Conservation (phyloP, 2,888 invertebrate species). For the Rhaphigaster nebulosa region DNA sequence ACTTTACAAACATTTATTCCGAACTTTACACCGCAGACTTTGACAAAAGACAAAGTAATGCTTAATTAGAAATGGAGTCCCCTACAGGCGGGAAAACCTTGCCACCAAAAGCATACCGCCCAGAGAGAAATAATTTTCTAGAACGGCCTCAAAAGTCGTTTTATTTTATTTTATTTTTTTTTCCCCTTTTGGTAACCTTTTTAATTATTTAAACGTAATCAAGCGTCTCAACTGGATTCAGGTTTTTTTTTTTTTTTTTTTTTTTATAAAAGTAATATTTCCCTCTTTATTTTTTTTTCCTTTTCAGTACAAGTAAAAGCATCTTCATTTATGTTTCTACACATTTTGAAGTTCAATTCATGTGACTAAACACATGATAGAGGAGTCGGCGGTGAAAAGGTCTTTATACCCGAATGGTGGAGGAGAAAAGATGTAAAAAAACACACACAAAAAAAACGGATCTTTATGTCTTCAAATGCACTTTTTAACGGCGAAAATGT, state of each 20-base stretch:
- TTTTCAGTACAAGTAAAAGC: slow-evolving; percentile 44
- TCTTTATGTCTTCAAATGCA: slow-evolving; percentile 50
- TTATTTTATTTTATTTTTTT: not conserved
- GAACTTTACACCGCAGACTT: not conserved
- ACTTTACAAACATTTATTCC: slow-evolving; percentile 1
- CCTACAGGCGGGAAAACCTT: not conserved
- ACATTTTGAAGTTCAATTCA: slow-evolving; percentile 49
- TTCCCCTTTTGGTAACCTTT: slow-evolving; percentile 31
- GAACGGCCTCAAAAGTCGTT: slow-evolving; percentile 33
- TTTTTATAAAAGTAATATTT: not conserved
- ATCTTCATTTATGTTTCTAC: slow-evolving; percentile 34
- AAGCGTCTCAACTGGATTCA: slow-evolving; percentile 47
- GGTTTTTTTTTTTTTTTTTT: not conserved
- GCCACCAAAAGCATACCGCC: slow-evolving; percentile 1
- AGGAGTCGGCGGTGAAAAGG: not conserved
- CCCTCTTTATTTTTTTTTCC: not conserved
- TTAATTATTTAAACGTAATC: slow-evolving; percentile 57
- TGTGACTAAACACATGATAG: slow-evolving; percentile 34
- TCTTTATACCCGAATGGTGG: slow-evolving; percentile 28
- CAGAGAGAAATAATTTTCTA: slow-evolving; percentile 35
- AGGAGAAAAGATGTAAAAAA: not conserved
- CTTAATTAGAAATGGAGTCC: slow-evolving; percentile 3
- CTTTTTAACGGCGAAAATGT: not conserved
- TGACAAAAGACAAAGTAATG: slow-evolving; percentile 32
- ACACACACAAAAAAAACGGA: not conserved